These are phyloP conservation scores for Crocodylus rhombifer DNA, from an alignment of 2,797 vertebrate genomes.

Conservation along the genomic window DNA sequence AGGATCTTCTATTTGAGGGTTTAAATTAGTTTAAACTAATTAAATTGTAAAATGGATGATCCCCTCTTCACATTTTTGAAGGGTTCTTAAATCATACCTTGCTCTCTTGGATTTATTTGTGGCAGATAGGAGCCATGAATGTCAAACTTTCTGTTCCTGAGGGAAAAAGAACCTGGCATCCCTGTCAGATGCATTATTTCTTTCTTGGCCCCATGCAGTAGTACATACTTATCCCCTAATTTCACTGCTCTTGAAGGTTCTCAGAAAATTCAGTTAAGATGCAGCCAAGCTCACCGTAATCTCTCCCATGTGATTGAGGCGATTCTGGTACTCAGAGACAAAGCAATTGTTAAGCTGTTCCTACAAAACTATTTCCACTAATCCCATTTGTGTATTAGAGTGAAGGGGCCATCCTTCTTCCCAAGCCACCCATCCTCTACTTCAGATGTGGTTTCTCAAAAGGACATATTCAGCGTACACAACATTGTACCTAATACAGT, in stretches of 20 bases:
- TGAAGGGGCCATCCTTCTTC: neutral
- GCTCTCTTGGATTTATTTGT: neutral
- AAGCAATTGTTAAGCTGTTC: neutral
- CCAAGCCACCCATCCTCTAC: neutral
- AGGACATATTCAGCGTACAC: neutral
- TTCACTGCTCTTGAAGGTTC: too few relatives aligned
- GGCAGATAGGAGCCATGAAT: slow-evolving; percentile 5
- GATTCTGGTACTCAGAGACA: neutral
- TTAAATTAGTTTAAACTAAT: too few relatives aligned
- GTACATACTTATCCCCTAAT: too few relatives aligned
- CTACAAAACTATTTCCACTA: neutral
- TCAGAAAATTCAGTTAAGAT: too few relatives aligned
- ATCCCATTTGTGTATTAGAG: neutral
- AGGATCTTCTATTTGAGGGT: too few relatives aligned
- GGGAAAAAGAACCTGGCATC: rapidly evolving
- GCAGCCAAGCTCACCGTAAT: neutral
- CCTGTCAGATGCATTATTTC: neutral
- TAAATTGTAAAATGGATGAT: too few relatives aligned
- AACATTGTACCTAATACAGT: neutral
- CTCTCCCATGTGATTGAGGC: neutral
- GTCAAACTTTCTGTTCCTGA: neutral
- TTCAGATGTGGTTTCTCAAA: neutral
- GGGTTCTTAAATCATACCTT: too few relatives aligned
- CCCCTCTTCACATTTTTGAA: too few relatives aligned
- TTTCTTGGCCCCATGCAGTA: neutral